Conservation (phyloP, 2,113 vertebrate species). For the Ceyx melanurus region DNA sequence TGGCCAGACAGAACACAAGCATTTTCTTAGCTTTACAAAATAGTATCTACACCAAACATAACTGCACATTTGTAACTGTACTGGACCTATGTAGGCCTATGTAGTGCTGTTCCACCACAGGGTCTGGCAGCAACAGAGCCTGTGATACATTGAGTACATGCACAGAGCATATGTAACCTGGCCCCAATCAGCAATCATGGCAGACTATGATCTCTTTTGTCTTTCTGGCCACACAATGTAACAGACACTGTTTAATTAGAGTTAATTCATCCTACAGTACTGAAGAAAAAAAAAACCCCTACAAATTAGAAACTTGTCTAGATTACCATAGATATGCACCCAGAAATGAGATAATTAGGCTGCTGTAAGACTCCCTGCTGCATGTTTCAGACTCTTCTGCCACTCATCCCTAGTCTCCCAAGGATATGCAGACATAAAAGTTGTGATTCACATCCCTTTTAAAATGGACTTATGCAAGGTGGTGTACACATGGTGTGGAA, state of each 20-base stretch:
- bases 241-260: background rate
- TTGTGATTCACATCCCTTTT: background rate
- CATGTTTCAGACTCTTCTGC: background rate
- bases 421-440: background rate
- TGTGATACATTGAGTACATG: rapidly evolving
- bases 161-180: background rate
- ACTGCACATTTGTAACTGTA: rapidly evolving
- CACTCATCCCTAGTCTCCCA: background rate
- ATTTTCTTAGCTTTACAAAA: background rate
- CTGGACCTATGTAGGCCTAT: background rate
- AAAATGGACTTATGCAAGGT: background rate
- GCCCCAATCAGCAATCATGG: background rate
- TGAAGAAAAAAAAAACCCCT: background rate
- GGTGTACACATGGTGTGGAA: no score
- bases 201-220: background rate
- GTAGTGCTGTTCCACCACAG: rapidly evolving
- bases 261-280: background rate
- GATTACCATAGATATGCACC: background rate
- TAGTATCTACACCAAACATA: background rate
- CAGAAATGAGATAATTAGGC: conserved; percentile 21
- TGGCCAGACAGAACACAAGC: background rate
- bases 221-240: background rate
- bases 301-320: conserved; percentile 34
- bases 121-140: background rate
- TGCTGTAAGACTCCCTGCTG: background rate